phyloP scores from a whole-genome alignment of 2,888 invertebrate genomes.

The Sinotaia quadrata region DNA sequence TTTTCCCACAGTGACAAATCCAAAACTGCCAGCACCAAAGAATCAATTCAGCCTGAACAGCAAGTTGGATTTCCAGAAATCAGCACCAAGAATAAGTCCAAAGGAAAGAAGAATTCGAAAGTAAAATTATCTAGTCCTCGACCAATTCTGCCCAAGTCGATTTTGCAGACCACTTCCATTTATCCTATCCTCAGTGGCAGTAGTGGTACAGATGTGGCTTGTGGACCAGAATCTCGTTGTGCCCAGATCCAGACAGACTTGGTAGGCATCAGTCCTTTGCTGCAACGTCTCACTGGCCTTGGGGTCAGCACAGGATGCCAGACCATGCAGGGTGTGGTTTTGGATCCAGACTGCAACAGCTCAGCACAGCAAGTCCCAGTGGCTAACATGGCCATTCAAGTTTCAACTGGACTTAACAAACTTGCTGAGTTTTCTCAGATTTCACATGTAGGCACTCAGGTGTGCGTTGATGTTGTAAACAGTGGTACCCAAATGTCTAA shows the following conservation, averaged over 20 bases:
- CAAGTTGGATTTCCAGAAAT: too few relatives aligned
- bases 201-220: not conserved
- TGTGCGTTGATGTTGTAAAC: not conserved
- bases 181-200: not conserved
- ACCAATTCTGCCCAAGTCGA: not conserved
- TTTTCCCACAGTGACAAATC: too few relatives aligned
- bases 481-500: slow-evolving; percentile 10
- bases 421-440: not conserved
- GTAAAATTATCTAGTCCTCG: slow-evolving; percentile 8
- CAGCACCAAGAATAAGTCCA: too few relatives aligned
- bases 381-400: slow-evolving; percentile 14
- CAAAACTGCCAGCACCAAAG: too few relatives aligned
- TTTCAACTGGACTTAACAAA: not conserved
- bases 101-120: too few relatives aligned
- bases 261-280: not conserved
- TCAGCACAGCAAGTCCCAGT: not conserved
- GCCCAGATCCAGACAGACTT: slow-evolving; percentile 7
- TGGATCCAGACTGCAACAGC: not conserved
- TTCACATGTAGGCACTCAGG: slow-evolving; percentile 15
- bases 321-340: not conserved
- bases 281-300: not conserved
- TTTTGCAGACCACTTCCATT: not conserved
- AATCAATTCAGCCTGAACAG: too few relatives aligned
- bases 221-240: not conserved
- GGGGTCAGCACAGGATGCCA: slow-evolving; percentile 9